Conservation (phyloP, 2,797 vertebrate genomes). For the Karalla daura region DNA sequence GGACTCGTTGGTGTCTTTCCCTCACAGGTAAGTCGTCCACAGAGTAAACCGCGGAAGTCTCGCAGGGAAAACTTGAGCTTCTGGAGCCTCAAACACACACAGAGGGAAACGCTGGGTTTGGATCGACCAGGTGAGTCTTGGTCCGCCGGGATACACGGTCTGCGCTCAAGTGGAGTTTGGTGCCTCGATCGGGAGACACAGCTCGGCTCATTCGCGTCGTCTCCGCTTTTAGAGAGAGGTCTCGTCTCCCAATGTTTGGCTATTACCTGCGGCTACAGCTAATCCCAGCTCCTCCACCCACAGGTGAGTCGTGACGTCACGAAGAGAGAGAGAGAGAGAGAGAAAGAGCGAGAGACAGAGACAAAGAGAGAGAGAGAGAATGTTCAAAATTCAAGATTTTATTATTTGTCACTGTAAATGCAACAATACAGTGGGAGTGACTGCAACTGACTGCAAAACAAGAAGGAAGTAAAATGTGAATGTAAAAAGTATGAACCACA, state of each 20-base stretch:
- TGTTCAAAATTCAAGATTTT: background rate
- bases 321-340: constrained; percentile 44
- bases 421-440: too few species aligned
- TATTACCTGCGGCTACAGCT: constrained; percentile 85
- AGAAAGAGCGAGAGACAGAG: too few species aligned
- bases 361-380: too few species aligned
- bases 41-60: constrained; percentile 80
- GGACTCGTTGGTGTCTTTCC: constrained; percentile 28
- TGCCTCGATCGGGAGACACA: background rate
- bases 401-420: too few species aligned
- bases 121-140: constrained; percentile 45
- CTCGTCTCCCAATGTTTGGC: constrained; percentile 65
- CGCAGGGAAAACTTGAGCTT: constrained; percentile 38
- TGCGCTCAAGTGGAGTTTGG: background rate
- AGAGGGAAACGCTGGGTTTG: constrained; percentile 19
- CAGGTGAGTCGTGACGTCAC: constrained; percentile 83
- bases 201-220: constrained; percentile 18
- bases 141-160: background rate
- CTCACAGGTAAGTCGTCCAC: constrained; percentile 43
- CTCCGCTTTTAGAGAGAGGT: constrained; percentile 5
- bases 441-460: background rate
- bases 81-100: constrained; percentile 36
- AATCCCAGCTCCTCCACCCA: constrained; percentile 74
- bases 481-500: too few species aligned
- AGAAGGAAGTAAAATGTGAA: too few species aligned